A percentile compares a stretch with the other conserved stretches of the same genome.
Conservation (phyloP, 2,113 vertebrate genomes). For the Nyctibius bracteatus region DNA sequence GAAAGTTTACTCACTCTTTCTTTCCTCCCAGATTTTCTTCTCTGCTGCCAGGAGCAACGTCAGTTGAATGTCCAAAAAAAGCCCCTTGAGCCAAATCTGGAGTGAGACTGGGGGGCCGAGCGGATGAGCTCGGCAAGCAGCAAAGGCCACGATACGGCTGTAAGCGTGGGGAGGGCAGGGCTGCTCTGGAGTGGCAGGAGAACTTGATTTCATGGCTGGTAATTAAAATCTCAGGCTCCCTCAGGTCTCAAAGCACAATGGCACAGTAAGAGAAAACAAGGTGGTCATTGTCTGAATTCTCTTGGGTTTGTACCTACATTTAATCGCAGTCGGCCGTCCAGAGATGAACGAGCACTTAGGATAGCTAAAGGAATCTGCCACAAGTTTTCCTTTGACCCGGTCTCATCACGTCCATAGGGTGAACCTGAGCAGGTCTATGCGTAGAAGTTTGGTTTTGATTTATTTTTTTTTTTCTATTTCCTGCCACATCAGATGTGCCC, state of each 20-base stretch:
- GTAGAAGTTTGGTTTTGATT: not conserved
- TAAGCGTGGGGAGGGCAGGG: not conserved
- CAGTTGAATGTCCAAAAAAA: not conserved
- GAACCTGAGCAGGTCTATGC: not conserved
- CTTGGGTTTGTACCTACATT: not conserved
- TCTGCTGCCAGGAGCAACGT: not conserved
- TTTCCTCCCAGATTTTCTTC: not conserved
- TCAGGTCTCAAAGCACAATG: not conserved
- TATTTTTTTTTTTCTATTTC: not conserved
- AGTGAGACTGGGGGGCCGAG: not conserved
- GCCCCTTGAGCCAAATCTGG: not conserved
- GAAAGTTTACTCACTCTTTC: not conserved
- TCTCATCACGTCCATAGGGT: fast-evolving
- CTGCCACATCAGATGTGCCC: not conserved
- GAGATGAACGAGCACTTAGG: not conserved
- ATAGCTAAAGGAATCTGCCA: not conserved
- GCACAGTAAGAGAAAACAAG: not conserved
- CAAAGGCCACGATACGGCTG: not conserved
- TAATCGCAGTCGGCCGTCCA: not conserved
- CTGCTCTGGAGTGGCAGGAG: not conserved
- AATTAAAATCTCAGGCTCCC: not conserved
- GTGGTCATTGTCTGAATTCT: not conserved
- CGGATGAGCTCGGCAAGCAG: not conserved
- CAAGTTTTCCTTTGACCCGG: not conserved
- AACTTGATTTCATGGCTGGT: not conserved